These are phyloP conservation scores for Myotis pilosus DNA, from an alignment of 2,797 vertebrate genomes.

Conservation along the genomic window DNA sequence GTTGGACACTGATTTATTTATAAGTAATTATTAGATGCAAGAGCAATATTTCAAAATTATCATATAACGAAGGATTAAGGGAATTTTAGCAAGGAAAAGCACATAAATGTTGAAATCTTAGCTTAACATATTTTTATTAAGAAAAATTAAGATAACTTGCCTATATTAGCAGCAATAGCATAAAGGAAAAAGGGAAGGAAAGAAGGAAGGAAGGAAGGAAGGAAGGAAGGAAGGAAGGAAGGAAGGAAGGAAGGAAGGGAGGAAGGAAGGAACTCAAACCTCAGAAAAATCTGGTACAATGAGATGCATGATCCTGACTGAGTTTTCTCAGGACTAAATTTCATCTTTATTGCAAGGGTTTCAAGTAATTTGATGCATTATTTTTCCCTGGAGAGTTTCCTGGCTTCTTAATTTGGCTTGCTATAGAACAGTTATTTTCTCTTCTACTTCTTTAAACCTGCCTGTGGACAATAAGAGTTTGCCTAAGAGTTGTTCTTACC, in stretches of 20 bases:
- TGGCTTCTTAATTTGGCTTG: background rate
- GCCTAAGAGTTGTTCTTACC: background rate
- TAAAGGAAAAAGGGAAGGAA: background rate
- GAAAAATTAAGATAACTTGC: background rate
- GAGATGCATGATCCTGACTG: background rate
- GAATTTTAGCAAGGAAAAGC: background rate
- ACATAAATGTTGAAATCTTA: background rate
- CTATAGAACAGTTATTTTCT: background rate
- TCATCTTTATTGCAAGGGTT: background rate
- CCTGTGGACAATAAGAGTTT: background rate
- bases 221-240: background rate
- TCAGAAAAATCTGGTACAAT: background rate
- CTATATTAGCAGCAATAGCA: background rate
- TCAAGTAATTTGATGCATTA: background rate
- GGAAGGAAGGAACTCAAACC: rapidly evolving
- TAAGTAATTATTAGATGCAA: background rate
- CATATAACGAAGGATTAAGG: background rate
- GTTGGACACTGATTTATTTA: background rate
- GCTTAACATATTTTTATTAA: background rate
- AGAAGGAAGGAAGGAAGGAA: background rate
- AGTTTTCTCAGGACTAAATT: background rate
- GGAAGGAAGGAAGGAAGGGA: background rate
- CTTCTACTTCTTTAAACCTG: background rate
- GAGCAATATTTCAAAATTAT: constrained; percentile 2
- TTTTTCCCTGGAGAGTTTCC: background rate